These are phyloP conservation scores for Caenorhabditis afra DNA, from an alignment of 2,888 invertebrate species.

Conservation along the genomic window DNA sequence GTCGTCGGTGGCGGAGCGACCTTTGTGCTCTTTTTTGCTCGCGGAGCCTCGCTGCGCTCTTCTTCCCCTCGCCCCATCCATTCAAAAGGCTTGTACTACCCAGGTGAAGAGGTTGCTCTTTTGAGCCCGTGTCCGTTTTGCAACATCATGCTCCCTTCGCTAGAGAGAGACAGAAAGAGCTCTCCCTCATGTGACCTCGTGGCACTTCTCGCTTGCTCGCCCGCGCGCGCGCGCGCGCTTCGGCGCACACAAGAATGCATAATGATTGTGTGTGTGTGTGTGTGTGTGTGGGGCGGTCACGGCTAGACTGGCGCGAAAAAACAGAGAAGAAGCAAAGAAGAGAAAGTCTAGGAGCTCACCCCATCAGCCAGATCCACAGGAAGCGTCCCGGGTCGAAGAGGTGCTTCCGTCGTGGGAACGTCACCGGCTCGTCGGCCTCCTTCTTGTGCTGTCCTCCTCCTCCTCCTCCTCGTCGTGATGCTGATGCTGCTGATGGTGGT, in stretches of 20 bases:
- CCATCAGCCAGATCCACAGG: conserved; percentile 29
- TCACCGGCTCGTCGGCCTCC: not conserved
- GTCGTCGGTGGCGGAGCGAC: no score
- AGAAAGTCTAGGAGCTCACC: conserved; percentile 17
- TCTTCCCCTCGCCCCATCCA: no score
- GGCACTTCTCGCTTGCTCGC: not conserved
- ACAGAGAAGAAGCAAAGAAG: not conserved
- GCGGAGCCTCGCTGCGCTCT: no score
- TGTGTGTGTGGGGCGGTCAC: conserved; percentile 3
- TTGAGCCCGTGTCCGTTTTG: conserved; percentile 5
- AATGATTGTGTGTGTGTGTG: conserved; percentile 48
- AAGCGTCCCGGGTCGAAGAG: conserved; percentile 19
- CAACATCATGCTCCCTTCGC: not conserved
- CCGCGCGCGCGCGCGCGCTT: conserved; percentile 15
- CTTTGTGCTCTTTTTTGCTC: no score
- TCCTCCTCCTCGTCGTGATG: not conserved
- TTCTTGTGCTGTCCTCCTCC: not conserved
- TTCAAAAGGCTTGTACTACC: no score
- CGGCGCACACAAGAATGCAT: conserved; percentile 46
- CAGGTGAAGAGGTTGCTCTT: not conserved
- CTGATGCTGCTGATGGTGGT: no score
- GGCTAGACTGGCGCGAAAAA: conserved; percentile 28
- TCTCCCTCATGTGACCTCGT: not conserved
- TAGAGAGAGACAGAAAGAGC: not conserved
- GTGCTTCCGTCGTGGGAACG: no score